Conservation (phyloP, 2,888 invertebrate species). For the Erannis defoliaria region DNA sequence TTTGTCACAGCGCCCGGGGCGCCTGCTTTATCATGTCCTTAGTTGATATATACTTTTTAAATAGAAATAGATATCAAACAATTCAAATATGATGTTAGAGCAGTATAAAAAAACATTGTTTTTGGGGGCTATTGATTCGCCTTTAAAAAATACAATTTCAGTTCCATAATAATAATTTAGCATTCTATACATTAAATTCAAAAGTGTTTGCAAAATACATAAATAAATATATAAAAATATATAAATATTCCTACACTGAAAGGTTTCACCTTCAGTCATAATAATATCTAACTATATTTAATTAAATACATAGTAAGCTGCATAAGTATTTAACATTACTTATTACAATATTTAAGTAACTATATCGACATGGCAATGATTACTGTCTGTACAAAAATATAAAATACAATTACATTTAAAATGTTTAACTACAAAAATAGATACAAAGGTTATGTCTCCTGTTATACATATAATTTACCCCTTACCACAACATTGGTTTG, state of each 20-base stretch:
- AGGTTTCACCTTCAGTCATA: constrained; percentile 63
- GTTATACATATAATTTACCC: too few relatives aligned
- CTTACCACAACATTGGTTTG: background rate
- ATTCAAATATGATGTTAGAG: too few relatives aligned
- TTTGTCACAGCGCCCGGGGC: too few relatives aligned
- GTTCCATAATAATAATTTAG: background rate
- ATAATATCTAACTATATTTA: constrained; percentile 37
- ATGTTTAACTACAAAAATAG: constrained; percentile 31
- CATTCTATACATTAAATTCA: background rate
- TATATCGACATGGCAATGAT: constrained; percentile 77
- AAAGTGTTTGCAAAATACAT: background rate
- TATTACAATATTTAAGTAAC: constrained; percentile 61
- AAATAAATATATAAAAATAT: constrained; percentile 17
- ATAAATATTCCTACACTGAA: constrained; percentile 42
- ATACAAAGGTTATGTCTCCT: constrained; percentile 3
- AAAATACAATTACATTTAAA: constrained; percentile 25
- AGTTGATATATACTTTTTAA: background rate
- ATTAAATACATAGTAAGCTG: constrained; percentile 52
- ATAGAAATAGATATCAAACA: background rate
- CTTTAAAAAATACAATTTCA: too few relatives aligned
- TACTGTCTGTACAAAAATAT: constrained; percentile 48
- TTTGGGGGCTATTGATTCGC: too few relatives aligned
- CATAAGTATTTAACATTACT: constrained; percentile 51
- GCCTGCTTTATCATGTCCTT: too few relatives aligned
- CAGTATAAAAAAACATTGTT: too few relatives aligned